Evolutionary conservation across 2,797 vertebrate genomes (phyloP).

Genomic region (Natrix natrix): DNA sequence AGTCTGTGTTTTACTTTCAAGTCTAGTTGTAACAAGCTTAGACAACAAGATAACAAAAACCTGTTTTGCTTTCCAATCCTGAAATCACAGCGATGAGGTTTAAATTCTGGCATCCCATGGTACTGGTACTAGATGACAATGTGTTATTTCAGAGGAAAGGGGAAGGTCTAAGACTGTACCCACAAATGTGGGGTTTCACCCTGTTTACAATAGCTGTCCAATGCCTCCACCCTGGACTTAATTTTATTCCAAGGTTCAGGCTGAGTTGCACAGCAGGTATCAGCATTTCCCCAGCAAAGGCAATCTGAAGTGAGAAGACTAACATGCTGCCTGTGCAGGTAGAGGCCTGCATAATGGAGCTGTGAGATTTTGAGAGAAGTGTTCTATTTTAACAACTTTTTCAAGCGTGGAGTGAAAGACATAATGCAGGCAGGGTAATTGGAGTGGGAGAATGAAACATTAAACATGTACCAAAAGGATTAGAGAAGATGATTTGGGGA

Average conservation of each 20-base stretch:
- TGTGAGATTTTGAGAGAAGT: constrained; percentile 67
- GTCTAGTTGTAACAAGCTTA: neutral
- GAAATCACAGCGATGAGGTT: neutral
- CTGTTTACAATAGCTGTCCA: constrained; percentile 62
- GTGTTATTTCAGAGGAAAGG: neutral
- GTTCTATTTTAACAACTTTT: constrained; percentile 91
- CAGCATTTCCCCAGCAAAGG: constrained; percentile 80
- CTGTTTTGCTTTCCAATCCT: neutral
- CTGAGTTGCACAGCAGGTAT: constrained; percentile 73
- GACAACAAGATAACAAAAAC: neutral
- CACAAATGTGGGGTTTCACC: neutral
- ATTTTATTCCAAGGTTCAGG: constrained; percentile 75
- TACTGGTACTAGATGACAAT: neutral
- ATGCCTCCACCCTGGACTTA: constrained; percentile 68
- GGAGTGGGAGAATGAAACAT: constrained; percentile 74
- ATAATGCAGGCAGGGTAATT: constrained; percentile 80
- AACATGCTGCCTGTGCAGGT: constrained; percentile 86
- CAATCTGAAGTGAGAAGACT: constrained; percentile 97
- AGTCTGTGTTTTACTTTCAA: neutral
- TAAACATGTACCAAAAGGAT: constrained; percentile 73
- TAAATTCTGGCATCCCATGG: neutral
- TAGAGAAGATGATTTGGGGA: constrained; percentile 65
- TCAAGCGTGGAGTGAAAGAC: constrained; percentile 73
- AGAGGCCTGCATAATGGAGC: constrained; percentile 93
- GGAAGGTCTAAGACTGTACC: neutral